Evolutionary conservation across 2,797 vertebrate species (phyloP), one percentile per base, ranked within the genome.

Genomic region (Erpetoichthys calabaricus): DNA sequence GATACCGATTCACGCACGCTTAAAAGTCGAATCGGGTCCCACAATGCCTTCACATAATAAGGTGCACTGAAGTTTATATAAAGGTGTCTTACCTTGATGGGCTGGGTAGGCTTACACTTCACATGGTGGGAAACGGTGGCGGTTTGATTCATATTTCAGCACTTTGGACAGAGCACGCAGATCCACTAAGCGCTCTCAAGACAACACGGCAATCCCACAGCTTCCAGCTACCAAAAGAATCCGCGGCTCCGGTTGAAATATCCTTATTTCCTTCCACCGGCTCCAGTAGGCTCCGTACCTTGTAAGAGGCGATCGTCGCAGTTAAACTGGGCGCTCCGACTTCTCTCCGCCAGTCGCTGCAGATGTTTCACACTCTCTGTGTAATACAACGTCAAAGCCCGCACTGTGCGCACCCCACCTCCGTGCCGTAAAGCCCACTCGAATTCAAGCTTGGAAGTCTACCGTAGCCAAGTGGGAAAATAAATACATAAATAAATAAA

Each of bases 111-210:
- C 64, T 90, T 90, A 68, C 90, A 92, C 72, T 90, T 89, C 51
- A 90, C 88, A 61, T 94, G 91, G 68, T 94, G 92, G 66, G 92
- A 94, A 51, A 94, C 91, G 50, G 79, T 82, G 63, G 89, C 90
- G 49, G 92, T 93, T 77, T 96, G 92, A 80, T 96, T 94, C 91
- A 96, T 96, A 58, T 67, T 88, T 82, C 75, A 74, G 74, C 68
- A 65, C 75, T 63, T 64, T 65, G 79, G 71, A 68, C 56, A 71
- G 62, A 2, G 25, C 66, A 62, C 56, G 68, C 76, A 63, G 63
- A 7, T 5, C 55, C 59, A 46, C 64, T 64, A 63, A 52, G 59
- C 58, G 44, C 65, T 66, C 45, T 56, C 45, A 55, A 45, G 8
- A 54, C 4, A n/a, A n/a, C 53, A 54, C 53, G 42, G 9, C 9